Evolutionary conservation across 2,113 vertebrate genomes (phyloP).

Genomic region (Raja brachyura): DNA sequence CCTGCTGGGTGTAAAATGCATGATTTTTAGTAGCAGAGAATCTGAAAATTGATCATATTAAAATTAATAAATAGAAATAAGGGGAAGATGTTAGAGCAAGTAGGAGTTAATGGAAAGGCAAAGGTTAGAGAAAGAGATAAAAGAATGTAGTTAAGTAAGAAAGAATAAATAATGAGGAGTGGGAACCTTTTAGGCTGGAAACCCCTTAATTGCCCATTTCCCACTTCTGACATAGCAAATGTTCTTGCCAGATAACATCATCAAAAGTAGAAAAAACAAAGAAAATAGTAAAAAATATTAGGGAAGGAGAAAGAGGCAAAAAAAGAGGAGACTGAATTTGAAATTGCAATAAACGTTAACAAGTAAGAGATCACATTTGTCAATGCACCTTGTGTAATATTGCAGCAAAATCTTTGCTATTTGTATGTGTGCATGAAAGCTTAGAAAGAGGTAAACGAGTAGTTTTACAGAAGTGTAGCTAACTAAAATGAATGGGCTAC

Average conservation of each 20-base stretch:
- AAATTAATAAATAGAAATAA: not conserved
- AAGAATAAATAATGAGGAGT: not conserved
- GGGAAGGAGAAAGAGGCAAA: not conserved
- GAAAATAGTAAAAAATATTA: too few species aligned
- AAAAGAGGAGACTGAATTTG: not conserved
- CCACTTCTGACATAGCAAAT: not conserved
- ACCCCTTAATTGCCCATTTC: not conserved
- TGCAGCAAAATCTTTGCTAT: not conserved
- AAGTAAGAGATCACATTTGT: not conserved
- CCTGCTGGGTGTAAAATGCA: too few species aligned
- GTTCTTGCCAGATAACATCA: not conserved
- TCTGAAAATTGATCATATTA: not conserved
- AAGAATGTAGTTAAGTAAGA: not conserved
- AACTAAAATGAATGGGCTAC: not conserved
- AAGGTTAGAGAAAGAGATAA: not conserved
- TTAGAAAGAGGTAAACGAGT: not conserved
- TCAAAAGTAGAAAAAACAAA: not conserved
- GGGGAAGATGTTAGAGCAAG: not conserved
- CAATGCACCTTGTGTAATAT: not conserved
- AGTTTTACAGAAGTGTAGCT: not conserved
- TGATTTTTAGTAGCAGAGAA: too few species aligned
- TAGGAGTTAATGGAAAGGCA: not conserved
- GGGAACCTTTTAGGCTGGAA: not conserved
- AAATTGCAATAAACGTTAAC: not conserved
- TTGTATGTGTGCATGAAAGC: not conserved